Evolutionary conservation across 2,113 vertebrate genomes (phyloP).

Genomic region (Dromas ardeola): DNA sequence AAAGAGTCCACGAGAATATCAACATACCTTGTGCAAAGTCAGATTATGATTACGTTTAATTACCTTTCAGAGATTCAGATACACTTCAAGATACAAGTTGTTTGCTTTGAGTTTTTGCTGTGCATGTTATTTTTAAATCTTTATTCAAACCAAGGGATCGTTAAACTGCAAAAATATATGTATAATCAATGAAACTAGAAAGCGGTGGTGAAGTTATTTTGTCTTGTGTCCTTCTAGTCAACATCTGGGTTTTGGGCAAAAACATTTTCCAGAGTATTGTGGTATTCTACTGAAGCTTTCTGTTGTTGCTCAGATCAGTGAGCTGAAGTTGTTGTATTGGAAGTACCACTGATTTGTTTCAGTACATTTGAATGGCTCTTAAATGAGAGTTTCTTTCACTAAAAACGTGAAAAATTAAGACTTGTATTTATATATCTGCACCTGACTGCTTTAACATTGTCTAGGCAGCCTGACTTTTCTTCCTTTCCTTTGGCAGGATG

Average conservation of each 20-base stretch:
- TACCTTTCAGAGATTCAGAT: not conserved
- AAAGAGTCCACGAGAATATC: not conserved
- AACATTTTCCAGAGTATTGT: not conserved
- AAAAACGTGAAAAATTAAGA: not conserved
- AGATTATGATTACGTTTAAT: not conserved
- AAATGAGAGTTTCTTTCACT: not conserved
- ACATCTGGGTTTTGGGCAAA: not conserved
- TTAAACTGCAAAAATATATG: not conserved
- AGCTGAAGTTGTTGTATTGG: not conserved
- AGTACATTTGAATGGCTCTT: not conserved
- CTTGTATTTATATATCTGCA: not conserved
- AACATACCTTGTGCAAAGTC: not conserved
- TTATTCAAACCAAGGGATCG: not conserved
- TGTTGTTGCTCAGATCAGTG: not conserved
- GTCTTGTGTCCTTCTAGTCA: not conserved
- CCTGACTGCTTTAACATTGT: not conserved
- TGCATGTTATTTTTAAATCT: not conserved
- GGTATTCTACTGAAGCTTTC: not conserved
- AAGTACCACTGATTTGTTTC: not conserved
- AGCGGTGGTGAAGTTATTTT: not conserved
- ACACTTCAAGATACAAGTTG: not conserved
- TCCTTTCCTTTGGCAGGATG: conserved; percentile 81
- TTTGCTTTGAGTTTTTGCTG: not conserved
- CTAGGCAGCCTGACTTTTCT: not conserved
- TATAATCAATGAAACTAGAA: not conserved